phyloP scores from a whole-genome alignment of 2,113 vertebrate genomes.

The Cyprinodon variegatus region DNA sequence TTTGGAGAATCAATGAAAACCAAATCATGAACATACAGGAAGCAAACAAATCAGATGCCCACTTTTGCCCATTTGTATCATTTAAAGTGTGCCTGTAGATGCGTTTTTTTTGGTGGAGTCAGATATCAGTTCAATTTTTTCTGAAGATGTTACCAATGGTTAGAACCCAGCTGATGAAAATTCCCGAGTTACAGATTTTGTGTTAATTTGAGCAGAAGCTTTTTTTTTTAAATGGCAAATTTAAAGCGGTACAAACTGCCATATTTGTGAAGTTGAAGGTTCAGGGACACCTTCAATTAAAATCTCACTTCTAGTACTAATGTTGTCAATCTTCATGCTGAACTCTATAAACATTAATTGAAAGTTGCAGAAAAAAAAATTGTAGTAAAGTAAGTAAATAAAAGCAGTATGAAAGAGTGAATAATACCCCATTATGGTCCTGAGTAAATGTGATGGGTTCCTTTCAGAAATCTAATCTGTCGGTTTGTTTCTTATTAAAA shows the following conservation, averaged over 20 bases:
- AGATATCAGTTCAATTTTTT: too few species aligned
- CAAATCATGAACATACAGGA: not conserved
- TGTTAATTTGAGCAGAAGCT: not conserved
- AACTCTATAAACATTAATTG: not conserved
- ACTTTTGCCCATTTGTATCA: not conserved
- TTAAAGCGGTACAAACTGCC: constrained; percentile 7
- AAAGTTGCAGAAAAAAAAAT: too few species aligned
- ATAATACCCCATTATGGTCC: too few species aligned
- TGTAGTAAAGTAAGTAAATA: too few species aligned
- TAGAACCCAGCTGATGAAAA: not conserved
- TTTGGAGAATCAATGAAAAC: not conserved
- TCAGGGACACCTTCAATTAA: constrained; percentile 1
- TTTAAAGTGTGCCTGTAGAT: not conserved
- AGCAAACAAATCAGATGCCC: not conserved
- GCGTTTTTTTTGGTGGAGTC: not conserved
- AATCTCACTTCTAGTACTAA: not conserved
- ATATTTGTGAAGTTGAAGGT: not conserved
- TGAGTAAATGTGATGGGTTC: not conserved
- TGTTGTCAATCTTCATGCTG: not conserved
- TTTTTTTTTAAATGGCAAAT: not conserved
- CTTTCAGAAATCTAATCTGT: not conserved
- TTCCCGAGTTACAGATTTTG: not conserved
- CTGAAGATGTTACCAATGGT: not conserved
- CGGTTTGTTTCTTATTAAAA: not conserved
- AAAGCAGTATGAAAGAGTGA: too few species aligned